Conservation (phyloP, 2,888 invertebrate genomes). For the Phrixothrix hirtus region DNA sequence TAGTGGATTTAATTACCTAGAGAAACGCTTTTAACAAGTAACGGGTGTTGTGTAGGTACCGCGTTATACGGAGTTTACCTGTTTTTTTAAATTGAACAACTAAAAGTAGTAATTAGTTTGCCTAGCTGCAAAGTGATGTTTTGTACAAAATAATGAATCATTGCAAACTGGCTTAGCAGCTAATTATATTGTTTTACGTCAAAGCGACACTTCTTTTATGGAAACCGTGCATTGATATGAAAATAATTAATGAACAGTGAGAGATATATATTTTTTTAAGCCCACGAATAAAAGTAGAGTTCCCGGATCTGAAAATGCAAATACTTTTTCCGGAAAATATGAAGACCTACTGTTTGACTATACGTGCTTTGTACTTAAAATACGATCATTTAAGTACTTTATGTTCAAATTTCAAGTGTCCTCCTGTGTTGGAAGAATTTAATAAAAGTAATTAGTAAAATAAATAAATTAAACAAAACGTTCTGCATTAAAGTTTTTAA, state of each 20-base stretch:
- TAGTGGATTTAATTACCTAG: too few species aligned
- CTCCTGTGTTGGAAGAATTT: slow-evolving; percentile 26
- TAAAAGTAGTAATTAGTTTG: too few species aligned
- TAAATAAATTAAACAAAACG: neutral
- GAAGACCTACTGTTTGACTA: slow-evolving; percentile 53
- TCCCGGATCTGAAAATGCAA: slow-evolving; percentile 54
- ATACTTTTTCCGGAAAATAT: slow-evolving; percentile 56
- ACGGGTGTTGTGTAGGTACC: too few species aligned
- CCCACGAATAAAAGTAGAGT: slow-evolving; percentile 56
- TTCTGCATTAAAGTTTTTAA: neutral
- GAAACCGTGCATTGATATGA: too few species aligned
- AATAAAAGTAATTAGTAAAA: slow-evolving; percentile 18
- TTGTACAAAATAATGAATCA: too few species aligned
- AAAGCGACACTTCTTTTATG: too few species aligned
- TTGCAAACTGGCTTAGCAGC: too few species aligned
- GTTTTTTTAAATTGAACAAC: too few species aligned
- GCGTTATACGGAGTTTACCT: too few species aligned
- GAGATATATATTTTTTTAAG: slow-evolving; percentile 31
- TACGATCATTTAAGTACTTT: slow-evolving; percentile 62
- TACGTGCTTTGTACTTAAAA: slow-evolving; percentile 59
- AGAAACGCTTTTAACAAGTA: too few species aligned
- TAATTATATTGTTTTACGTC: too few species aligned
- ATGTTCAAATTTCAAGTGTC: slow-evolving; percentile 44
- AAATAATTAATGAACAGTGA: neutral
- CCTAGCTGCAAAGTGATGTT: too few species aligned